phyloP scores from a whole-genome alignment of 2,113 vertebrate species.

The Tyrannus savana region DNA sequence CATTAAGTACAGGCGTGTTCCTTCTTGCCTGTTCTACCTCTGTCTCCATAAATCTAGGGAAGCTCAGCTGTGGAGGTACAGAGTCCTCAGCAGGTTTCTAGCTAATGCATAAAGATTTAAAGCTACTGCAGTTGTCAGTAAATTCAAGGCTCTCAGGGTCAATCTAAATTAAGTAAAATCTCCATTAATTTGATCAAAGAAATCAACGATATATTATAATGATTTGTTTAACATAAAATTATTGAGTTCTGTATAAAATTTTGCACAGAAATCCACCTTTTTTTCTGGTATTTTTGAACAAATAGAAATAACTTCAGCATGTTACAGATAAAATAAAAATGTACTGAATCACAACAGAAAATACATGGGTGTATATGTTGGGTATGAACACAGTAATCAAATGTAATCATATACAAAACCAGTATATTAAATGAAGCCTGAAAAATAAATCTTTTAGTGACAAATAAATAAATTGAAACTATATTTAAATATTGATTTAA shows the following conservation, averaged over 20 bases:
- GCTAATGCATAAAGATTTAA: constrained; percentile 23
- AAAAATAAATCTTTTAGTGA: background rate
- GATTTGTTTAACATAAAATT: background rate
- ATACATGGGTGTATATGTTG: background rate
- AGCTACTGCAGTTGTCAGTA: background rate
- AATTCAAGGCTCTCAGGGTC: background rate
- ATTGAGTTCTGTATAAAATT: background rate
- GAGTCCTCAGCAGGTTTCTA: constrained; percentile 15
- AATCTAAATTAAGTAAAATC: background rate
- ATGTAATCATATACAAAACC: background rate
- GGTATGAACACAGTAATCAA: background rate
- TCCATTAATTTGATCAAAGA: background rate
- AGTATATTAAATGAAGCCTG: background rate
- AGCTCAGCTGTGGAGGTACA: background rate
- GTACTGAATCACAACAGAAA: background rate
- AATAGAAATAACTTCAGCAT: background rate
- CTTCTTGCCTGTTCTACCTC: constrained; percentile 45
- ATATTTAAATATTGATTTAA: background rate
- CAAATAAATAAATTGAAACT: background rate
- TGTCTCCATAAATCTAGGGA: constrained; percentile 50
- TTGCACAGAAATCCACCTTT: background rate
- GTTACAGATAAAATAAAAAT: background rate
- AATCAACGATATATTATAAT: background rate
- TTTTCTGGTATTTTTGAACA: background rate
- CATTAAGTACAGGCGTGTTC: constrained; percentile 46